phyloP scores from a whole-genome alignment of 2,888 invertebrate species.

The Orchestes rusci region DNA sequence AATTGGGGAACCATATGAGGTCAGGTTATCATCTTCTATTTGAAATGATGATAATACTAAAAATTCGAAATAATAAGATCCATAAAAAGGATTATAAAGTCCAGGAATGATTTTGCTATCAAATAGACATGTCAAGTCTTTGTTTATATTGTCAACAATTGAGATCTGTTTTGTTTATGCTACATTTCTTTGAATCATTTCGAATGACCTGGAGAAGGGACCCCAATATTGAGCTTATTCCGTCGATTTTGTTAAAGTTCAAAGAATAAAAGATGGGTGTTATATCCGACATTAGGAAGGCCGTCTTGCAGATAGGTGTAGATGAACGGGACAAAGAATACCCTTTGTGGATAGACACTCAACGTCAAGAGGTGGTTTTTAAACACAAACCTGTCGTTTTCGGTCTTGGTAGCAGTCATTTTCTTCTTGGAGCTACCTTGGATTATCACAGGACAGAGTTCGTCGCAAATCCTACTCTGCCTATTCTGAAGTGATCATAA shows the following conservation, averaged over 20 bases:
- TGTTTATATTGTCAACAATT: too few species aligned
- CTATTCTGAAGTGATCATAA: neutral
- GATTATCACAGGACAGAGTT: slow-evolving; percentile 5
- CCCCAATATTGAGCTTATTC: slow-evolving; percentile 22
- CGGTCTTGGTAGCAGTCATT: slow-evolving; percentile 17
- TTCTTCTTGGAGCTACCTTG: slow-evolving; percentile 16
- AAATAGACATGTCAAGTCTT: too few species aligned
- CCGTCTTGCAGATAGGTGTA: slow-evolving; percentile 21
- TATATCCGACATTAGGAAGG: slow-evolving; percentile 23
- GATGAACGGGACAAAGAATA: slow-evolving; percentile 11
- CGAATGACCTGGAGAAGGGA: slow-evolving; percentile 22
- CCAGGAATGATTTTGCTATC: too few species aligned
- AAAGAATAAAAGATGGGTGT: slow-evolving; percentile 18
- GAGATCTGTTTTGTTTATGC: too few species aligned
- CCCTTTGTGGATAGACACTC: slow-evolving; percentile 12
- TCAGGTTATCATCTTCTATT: too few species aligned
- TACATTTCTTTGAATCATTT: too few species aligned
- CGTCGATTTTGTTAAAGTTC: slow-evolving; percentile 19
- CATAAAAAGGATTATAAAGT: too few species aligned
- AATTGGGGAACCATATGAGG: too few species aligned
- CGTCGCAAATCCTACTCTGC: neutral
- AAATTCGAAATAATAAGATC: too few species aligned
- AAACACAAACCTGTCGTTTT: slow-evolving; percentile 18
- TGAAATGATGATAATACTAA: too few species aligned
- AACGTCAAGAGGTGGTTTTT: slow-evolving; percentile 9